Conservation (phyloP, 2,113 vertebrate species). For the Oryzias curvinotus region DNA sequence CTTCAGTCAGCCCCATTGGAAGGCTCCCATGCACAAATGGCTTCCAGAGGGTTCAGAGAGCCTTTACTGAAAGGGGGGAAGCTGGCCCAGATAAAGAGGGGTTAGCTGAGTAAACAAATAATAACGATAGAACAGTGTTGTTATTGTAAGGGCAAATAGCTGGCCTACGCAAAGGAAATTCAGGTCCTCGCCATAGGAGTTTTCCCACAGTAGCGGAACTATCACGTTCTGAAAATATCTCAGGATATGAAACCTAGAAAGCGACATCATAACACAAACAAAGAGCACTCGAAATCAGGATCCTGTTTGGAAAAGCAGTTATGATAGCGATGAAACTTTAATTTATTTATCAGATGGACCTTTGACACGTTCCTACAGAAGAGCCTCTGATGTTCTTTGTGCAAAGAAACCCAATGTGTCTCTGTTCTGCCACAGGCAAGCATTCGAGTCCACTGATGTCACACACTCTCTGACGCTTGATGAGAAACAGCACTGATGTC, state of each 20-base stretch:
- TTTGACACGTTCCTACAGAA: conserved; percentile 26
- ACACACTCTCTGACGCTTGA: conserved; percentile 58
- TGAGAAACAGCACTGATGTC: conserved; percentile 66
- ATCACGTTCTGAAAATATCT: conserved; percentile 25
- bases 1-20: conserved; percentile 41
- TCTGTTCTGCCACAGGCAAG: conserved; percentile 15
- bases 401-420: conserved; percentile 21
- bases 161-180: conserved; percentile 50
- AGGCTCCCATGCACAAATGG: conserved; percentile 40
- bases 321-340: conserved; percentile 5
- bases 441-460: conserved; percentile 61
- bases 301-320: conserved; percentile 17
- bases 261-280: conserved; percentile 27
- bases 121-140: conserved; percentile 59
- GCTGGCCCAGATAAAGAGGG: conserved; percentile 61
- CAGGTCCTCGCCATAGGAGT: conserved; percentile 37
- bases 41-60: conserved; percentile 56
- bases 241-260: conserved; percentile 30
- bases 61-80: conserved; percentile 20
- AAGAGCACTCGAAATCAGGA: conserved; percentile 10
- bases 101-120: conserved; percentile 63
- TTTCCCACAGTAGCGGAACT: conserved; percentile 62
- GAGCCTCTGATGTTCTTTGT: not conserved
- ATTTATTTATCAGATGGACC: conserved; percentile 48
- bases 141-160: conserved; percentile 64